phyloP scores from a whole-genome alignment of 2,888 invertebrate species.

The Tridacna crocea region DNA sequence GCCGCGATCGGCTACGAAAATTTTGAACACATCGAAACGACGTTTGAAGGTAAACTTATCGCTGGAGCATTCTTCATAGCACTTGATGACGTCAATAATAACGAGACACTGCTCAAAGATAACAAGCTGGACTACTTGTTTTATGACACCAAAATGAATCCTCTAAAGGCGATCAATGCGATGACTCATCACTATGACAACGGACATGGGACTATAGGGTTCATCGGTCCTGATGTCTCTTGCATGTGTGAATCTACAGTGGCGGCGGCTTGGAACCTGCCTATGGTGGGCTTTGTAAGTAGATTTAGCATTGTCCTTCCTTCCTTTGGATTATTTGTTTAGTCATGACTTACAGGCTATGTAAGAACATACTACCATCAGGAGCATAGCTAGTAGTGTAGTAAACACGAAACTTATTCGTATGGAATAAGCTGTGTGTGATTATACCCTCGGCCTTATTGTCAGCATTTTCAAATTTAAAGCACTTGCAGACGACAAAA shows the following conservation, averaged over 20 bases:
- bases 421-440: too few relatives aligned
- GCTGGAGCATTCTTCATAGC: constrained; percentile 77
- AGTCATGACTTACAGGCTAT: not conserved
- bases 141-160: constrained; percentile 63
- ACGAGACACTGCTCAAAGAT: constrained; percentile 47
- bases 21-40: not conserved
- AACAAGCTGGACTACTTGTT: constrained; percentile 64
- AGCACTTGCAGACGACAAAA: too few relatives aligned
- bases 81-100: constrained; percentile 71
- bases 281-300: constrained; percentile 99
- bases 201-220: constrained; percentile 92
- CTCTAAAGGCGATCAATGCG: constrained; percentile 63
- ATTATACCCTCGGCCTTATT: too few relatives aligned
- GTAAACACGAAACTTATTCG: too few relatives aligned
- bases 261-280: constrained; percentile 95
- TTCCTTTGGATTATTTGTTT: not conserved
- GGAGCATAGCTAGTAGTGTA: too few relatives aligned
- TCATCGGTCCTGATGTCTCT: constrained; percentile 97
- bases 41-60: constrained; percentile 55
- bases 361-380: not conserved
- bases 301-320: constrained; percentile 17
- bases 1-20: constrained; percentile 32
- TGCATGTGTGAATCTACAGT: constrained; percentile 96
- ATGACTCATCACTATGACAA: constrained; percentile 74
- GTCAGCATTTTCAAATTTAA: too few relatives aligned